A percentile compares a stretch with the other conserved stretches of the same genome.
phyloP scores from a whole-genome alignment of 1,140 invertebrate species.

The Subanguina moxae region DNA sequence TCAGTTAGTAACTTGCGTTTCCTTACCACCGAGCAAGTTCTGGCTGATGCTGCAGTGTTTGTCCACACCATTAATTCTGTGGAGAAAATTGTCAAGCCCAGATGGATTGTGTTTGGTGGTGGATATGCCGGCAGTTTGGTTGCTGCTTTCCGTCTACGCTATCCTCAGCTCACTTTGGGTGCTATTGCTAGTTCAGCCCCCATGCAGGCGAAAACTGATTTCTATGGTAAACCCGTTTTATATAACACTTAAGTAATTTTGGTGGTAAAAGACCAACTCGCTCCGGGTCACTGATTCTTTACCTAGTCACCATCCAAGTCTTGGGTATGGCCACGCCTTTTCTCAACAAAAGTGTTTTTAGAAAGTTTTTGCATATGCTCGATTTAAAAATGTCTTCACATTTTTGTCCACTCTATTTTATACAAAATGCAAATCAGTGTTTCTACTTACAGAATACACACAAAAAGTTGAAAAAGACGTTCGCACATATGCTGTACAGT shows the following conservation, averaged over 20 bases:
- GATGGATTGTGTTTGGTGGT: slow-evolving; percentile 32
- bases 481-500: neutral
- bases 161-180: slow-evolving; percentile 76
- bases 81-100: neutral
- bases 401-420: neutral
- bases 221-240: slow-evolving; percentile 59
- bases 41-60: slow-evolving; percentile 27
- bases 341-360: neutral
- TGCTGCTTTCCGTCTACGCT: slow-evolving; percentile 81
- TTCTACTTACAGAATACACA: neutral
- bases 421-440: neutral
- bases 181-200: slow-evolving; percentile 81
- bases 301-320: neutral
- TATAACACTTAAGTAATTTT: neutral
- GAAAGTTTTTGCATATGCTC: neutral
- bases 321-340: neutral
- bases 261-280: neutral
- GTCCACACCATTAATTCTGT: slow-evolving; percentile 4
- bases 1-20: slow-evolving; percentile 1
- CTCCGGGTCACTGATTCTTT: neutral
- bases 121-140: slow-evolving; percentile 66
- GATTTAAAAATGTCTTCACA: neutral
- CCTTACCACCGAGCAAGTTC: slow-evolving; percentile 22
- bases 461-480: neutral
- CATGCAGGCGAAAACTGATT: slow-evolving; percentile 77